phyloP scores from a whole-genome alignment of 2,113 vertebrate species.

The Macroglossus sobrinus region DNA sequence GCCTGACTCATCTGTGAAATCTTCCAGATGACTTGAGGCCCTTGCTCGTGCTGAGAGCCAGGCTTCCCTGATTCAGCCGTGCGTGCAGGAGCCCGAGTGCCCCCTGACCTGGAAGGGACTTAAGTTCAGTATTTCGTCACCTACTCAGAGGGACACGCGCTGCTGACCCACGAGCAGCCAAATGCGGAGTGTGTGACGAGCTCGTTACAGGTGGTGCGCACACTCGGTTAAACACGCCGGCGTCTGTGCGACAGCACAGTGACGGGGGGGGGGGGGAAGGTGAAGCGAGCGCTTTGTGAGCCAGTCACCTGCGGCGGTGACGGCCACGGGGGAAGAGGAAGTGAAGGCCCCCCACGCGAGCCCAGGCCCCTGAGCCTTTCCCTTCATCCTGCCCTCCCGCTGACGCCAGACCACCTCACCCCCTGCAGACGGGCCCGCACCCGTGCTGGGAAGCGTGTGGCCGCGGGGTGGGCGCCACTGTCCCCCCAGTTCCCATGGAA shows the following conservation, averaged over 20 bases:
- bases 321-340: background rate
- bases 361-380: background rate
- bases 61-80: background rate
- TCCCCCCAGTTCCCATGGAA: background rate
- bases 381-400: fast-evolving
- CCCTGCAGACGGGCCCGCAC: background rate
- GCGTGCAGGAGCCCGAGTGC: too few relatives aligned
- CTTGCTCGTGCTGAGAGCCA: fast-evolving
- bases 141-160: fast-evolving
- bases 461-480: fast-evolving
- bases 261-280: background rate
- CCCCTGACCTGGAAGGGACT: background rate
- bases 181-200: fast-evolving
- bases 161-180: fast-evolving
- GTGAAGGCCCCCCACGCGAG: background rate
- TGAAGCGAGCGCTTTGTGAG: fast-evolving
- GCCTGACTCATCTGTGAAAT: background rate
- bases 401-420: background rate
- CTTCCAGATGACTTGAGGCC: background rate
- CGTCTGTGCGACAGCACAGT: too few relatives aligned
- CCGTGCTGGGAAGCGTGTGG: fast-evolving
- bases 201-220: too few relatives aligned
- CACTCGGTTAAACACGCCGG: background rate
- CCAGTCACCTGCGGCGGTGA: background rate
- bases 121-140: fast-evolving